Evolutionary conservation across 2,888 invertebrate species (phyloP).

Genomic region (Achlya flavicornis): DNA sequence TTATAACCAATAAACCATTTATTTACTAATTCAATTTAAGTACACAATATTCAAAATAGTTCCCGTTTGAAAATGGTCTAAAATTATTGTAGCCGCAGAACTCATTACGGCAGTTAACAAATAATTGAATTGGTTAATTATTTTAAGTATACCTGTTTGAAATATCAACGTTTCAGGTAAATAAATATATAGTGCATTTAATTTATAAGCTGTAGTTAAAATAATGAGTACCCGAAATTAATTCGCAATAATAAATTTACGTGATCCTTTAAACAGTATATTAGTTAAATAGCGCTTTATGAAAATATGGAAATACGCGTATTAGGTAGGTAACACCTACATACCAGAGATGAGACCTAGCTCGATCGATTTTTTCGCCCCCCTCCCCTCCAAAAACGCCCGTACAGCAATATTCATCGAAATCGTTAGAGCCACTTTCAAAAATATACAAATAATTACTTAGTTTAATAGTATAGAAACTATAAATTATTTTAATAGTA

Average conservation of each 20-base stretch:
- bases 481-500: no score
- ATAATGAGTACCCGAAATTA: background rate
- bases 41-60: conserved; percentile 32
- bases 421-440: no score
- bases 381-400: no score
- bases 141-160: conserved; percentile 18
- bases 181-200: background rate
- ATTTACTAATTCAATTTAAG: background rate
- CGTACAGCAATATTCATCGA: no score
- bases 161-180: conserved; percentile 10
- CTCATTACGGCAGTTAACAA: conserved; percentile 29
- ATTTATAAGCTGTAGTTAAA: background rate
- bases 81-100: conserved; percentile 23
- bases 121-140: conserved; percentile 30
- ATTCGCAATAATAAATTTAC: background rate
- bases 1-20: background rate
- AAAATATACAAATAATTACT: no score
- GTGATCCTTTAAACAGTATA: no score
- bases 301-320: no score
- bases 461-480: no score
- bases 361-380: no score
- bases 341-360: no score
- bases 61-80: conserved; percentile 34
- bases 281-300: no score
- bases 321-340: no score